Percentiles rank a stretch among this genome's conserved stretches.
Evolutionary conservation across 92 coral and sea anemone genomes (phyloP).

Genomic region (Heteractis magnifica): DNA sequence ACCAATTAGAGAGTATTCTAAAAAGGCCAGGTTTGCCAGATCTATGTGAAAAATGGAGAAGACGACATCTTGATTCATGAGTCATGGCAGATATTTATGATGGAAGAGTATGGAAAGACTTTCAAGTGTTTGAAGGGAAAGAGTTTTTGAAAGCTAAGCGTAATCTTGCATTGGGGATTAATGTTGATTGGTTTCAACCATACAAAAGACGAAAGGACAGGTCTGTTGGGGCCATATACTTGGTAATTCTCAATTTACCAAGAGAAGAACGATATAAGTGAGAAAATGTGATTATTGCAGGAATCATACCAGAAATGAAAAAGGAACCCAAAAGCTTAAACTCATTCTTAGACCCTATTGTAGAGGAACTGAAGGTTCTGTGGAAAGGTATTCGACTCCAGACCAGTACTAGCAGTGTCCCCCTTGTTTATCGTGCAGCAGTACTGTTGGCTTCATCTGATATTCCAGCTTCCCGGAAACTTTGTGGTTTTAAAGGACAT

Average conservation of each 20-base stretch:
- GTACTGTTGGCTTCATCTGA: constrained; percentile 53
- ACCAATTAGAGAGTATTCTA: constrained; percentile 31
- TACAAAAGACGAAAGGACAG: constrained; percentile 39
- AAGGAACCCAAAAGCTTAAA: constrained; percentile 46
- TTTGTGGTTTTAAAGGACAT: constrained; percentile 42
- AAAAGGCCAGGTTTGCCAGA: constrained; percentile 34
- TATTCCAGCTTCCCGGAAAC: constrained; percentile 43
- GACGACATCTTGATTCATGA: constrained; percentile 6
- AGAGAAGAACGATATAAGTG: constrained; percentile 38
- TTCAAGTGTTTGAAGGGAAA: constrained; percentile 26
- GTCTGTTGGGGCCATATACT: constrained; percentile 43
- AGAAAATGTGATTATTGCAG: constrained; percentile 40
- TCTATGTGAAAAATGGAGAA: constrained; percentile 37
- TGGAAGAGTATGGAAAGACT: constrained; percentile 34
- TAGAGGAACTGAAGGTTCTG: constrained; percentile 39
- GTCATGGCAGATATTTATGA: constrained; percentile 13
- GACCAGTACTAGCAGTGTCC: constrained; percentile 34
- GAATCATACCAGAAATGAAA: constrained; percentile 55
- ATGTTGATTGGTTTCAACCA: constrained; percentile 43
- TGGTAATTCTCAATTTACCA: constrained; percentile 40
- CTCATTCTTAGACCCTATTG: constrained; percentile 45
- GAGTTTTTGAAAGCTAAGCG: constrained; percentile 33
- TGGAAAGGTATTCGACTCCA: constrained; percentile 41
- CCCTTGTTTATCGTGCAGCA: constrained; percentile 35
- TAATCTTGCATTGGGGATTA: constrained; percentile 33